These are phyloP conservation scores for Aurelia aurita DNA, from an alignment of 30 jellyfish, hydroid and myxozoan genomes.

Conservation along the genomic window DNA sequence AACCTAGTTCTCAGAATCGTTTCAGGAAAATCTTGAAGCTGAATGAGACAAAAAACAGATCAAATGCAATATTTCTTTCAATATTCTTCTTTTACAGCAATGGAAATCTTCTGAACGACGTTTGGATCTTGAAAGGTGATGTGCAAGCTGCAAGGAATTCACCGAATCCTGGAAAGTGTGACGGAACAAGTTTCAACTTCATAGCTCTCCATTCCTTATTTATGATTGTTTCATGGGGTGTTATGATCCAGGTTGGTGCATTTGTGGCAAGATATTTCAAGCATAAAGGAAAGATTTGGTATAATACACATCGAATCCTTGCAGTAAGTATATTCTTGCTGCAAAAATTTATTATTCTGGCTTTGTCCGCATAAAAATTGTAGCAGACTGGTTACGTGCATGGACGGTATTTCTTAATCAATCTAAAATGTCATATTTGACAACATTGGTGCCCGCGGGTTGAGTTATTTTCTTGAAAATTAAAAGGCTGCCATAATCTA, in stretches of 20 bases:
- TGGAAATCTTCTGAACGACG: conserved; percentile 51
- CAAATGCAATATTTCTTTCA: not conserved
- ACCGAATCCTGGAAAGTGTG: conserved; percentile 29
- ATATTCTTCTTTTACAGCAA: conserved; percentile 3
- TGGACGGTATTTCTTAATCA: no score
- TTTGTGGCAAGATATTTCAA: conserved; percentile 76
- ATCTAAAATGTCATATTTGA: no score
- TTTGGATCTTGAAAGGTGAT: conserved; percentile 61
- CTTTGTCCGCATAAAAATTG: no score
- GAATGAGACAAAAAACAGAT: no score
- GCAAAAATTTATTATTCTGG: no score
- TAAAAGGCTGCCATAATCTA: no score
- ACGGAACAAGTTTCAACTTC: conserved; percentile 36
- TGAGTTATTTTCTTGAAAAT: no score
- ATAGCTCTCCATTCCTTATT: conserved; percentile 68
- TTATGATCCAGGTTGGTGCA: conserved; percentile 62
- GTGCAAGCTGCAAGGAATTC: conserved; percentile 29
- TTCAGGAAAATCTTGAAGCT: no score
- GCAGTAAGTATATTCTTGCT: conserved; percentile 8
- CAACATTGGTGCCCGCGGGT: no score
- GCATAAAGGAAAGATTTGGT: conserved; percentile 52
- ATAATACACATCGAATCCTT: conserved; percentile 43
- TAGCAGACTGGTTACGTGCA: no score
- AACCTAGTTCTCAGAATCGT: no score
- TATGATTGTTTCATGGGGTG: conserved; percentile 76